Evolutionary conservation across 1,140 invertebrate genomes (phyloP), one percentile per base, ranked within the genome.

Genomic region (Brachionus calyciflorus): DNA sequence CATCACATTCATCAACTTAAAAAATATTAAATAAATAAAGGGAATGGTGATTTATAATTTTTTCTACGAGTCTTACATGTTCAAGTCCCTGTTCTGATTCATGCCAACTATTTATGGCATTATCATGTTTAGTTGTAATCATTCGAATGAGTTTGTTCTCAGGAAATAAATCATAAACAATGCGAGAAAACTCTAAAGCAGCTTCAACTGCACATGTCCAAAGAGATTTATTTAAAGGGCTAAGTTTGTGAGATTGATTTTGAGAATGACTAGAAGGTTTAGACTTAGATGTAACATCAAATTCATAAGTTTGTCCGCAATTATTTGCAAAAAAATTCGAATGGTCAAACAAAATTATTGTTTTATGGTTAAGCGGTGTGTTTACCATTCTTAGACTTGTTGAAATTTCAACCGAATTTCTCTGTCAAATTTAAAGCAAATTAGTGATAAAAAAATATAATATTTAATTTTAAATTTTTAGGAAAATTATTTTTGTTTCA

Each of bases 121-220:
- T 73, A 7, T 73, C 69, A 49, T 73, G 44, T 30, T 51, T 73
- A 10, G 44, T 73, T 21, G 51, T 73, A 19, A 73, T 49, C n/a
- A 73, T 30, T 51, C 69, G 44, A 30, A 73, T 73, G 7, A 73
- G 46, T 49, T 73, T 73, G 41, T 49, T 41, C 9, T 55, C 30
- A n/a, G 69, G 69, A 87, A 94, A 96, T 26, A 97, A 87, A 86
- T 98, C 95, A 92, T 93, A 97, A 6, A 96, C 92, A 79, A 97
- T 94, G 24, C 94, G 88, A 81, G 93, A 94, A 82, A 96, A 98
- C 86, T 98, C 95, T 60, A 96, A 88, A 2, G 93, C 90, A 3
- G 92, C 91, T 87, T 98, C 95, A 1, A 96, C 91, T 80, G 91
- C 91, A 80, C 91, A 94, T 0, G 94, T 97, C 94, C 94, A 98